Conservation (phyloP, 2,113 vertebrate species). For the Naja naja region DNA sequence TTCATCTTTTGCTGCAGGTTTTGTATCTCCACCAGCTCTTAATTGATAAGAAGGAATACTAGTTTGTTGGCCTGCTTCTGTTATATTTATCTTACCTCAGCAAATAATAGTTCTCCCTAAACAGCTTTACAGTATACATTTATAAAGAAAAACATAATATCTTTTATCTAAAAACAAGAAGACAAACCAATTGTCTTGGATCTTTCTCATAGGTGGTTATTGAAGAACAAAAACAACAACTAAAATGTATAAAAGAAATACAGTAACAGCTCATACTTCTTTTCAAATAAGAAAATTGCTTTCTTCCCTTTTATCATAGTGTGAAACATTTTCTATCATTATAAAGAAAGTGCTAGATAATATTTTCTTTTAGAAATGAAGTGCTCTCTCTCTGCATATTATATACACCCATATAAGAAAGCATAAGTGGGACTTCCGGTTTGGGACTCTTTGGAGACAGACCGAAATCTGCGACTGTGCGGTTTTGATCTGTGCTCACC, state of each 20-base stretch:
- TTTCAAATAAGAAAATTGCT: slow-evolving; percentile 3
- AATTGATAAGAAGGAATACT: background rate
- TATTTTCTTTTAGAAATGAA: slow-evolving; percentile 15
- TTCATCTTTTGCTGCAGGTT: background rate
- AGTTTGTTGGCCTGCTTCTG: background rate
- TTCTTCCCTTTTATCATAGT: slow-evolving; percentile 17
- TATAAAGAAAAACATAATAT: background rate
- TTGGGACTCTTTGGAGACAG: no score
- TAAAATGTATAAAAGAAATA: background rate
- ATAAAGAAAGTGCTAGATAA: slow-evolving; percentile 5
- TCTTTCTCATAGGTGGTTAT: background rate
- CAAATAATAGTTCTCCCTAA: background rate
- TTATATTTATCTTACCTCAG: background rate
- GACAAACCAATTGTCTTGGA: background rate
- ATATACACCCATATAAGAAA: background rate
- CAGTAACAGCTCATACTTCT: background rate
- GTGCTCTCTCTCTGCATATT: background rate
- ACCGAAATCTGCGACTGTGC: no score
- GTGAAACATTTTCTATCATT: slow-evolving; percentile 16
- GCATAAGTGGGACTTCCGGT: slow-evolving; percentile 14
- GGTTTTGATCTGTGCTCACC: no score
- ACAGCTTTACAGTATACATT: background rate
- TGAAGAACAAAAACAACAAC: background rate
- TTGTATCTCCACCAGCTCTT: background rate
- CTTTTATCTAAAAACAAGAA: background rate